These are phyloP conservation scores for Melanotaenia parkinsoni DNA, from an alignment of 2,797 vertebrate species.

Conservation along the genomic window DNA sequence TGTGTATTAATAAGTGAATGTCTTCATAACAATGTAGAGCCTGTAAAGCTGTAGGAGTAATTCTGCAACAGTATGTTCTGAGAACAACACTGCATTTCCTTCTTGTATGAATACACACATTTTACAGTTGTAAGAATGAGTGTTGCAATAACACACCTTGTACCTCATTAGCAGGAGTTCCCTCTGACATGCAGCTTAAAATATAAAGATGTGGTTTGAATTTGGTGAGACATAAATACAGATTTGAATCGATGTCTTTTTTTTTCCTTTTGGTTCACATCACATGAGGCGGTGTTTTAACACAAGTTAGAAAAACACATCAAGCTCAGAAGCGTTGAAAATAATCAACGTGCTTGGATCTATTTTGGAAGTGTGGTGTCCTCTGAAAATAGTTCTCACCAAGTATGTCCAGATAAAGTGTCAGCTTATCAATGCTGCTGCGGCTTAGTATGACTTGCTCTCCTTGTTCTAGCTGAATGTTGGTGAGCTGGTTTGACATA, in stretches of 20 bases:
- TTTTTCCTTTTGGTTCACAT: not conserved
- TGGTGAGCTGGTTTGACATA: slow-evolving; percentile 43
- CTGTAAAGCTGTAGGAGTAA: slow-evolving; percentile 1
- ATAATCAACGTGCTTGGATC: slow-evolving; percentile 23
- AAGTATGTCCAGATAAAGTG: slow-evolving; percentile 38
- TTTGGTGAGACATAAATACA: slow-evolving; percentile 52
- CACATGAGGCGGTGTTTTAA: not conserved
- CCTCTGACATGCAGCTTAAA: slow-evolving; percentile 9
- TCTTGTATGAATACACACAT: slow-evolving; percentile 31
- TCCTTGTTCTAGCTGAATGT: slow-evolving; percentile 31
- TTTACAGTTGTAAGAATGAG: slow-evolving; percentile 14
- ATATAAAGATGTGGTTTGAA: slow-evolving; percentile 34
- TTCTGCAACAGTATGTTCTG: slow-evolving; percentile 10
- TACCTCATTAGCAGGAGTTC: slow-evolving; percentile 29
- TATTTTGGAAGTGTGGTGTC: slow-evolving; percentile 53
- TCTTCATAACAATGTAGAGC: not conserved
- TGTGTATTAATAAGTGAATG: not conserved
- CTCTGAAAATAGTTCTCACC: slow-evolving; percentile 38
- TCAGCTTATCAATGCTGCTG: slow-evolving; percentile 17
- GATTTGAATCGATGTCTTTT: slow-evolving; percentile 20
- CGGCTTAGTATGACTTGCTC: slow-evolving; percentile 17
- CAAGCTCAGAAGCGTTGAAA: slow-evolving; percentile 10
- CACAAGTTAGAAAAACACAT: slow-evolving; percentile 6
- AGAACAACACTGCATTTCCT: slow-evolving; percentile 28
- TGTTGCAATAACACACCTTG: slow-evolving; percentile 37